These are phyloP conservation scores for Sceliomorpha sp. DNA, from an alignment of 2,888 invertebrate species.

Conservation along the genomic window DNA sequence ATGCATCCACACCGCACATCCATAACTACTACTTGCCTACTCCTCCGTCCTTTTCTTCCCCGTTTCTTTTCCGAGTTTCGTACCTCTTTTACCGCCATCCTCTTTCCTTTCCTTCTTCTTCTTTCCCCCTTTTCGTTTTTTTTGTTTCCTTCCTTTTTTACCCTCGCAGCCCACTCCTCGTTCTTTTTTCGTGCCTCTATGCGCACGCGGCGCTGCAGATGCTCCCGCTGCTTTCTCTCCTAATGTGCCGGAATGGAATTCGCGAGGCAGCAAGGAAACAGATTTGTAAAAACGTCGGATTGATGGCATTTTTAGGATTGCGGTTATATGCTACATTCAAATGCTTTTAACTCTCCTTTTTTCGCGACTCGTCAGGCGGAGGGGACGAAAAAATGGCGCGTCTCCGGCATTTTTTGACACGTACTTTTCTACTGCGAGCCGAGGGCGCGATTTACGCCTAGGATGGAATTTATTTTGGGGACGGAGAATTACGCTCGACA, in stretches of 20 bases:
- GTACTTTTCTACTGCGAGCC: conserved; percentile 19
- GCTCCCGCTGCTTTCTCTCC: conserved; percentile 10
- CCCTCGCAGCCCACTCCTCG: conserved; percentile 1
- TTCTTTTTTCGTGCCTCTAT: conserved; percentile 10
- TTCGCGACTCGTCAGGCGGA: conserved; percentile 7
- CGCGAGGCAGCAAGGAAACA: conserved; percentile 28
- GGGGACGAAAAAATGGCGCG: conserved; percentile 18
- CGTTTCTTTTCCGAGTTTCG: too few relatives aligned
- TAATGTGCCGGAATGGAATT: conserved; percentile 36
- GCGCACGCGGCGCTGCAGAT: conserved; percentile 1
- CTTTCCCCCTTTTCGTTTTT: conserved; percentile 7
- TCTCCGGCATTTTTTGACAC: conserved; percentile 17
- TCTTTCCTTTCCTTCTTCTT: conserved; percentile 1
- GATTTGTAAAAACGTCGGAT: conserved; percentile 31
- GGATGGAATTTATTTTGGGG: too few relatives aligned
- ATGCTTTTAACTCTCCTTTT: conserved; percentile 31
- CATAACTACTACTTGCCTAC: conserved; percentile 36
- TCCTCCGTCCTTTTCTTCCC: too few relatives aligned
- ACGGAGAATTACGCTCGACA: too few relatives aligned
- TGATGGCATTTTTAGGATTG: conserved; percentile 34
- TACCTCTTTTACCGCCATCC: not conserved
- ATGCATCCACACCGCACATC: conserved; percentile 12
- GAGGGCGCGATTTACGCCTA: not conserved
- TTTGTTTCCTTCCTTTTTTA: conserved; percentile 9
- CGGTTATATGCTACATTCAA: conserved; percentile 33